Percentiles rank a stretch among this genome's conserved stretches.
These are phyloP conservation scores for Archips crataeganus DNA, from an alignment of 2,888 invertebrate genomes.

Conservation along the genomic window DNA sequence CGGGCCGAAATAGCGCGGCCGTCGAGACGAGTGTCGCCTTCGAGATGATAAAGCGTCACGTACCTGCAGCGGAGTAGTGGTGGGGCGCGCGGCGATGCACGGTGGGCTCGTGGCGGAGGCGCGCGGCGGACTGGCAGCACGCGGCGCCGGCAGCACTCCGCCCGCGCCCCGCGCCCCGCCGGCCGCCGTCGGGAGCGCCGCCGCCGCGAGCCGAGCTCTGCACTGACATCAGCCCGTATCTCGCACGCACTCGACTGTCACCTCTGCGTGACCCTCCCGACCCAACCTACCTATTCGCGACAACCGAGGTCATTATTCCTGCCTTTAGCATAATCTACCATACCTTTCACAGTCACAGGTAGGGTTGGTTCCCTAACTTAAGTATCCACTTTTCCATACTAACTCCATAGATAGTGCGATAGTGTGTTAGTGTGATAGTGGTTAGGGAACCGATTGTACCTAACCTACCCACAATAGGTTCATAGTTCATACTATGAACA, in stretches of 20 bases:
- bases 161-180: conserved; percentile 63
- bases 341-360: background rate
- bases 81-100: conserved; percentile 60
- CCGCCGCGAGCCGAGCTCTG: conserved; percentile 53
- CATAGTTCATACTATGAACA: too few species aligned
- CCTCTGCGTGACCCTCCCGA: conserved; percentile 74
- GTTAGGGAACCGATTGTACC: too few species aligned
- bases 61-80: conserved; percentile 71
- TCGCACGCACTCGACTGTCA: conserved; percentile 69
- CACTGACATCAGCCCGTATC: conserved; percentile 73
- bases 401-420: too few species aligned
- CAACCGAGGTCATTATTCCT: conserved; percentile 47
- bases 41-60: conserved; percentile 48
- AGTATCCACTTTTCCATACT: too few species aligned
- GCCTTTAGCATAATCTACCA: background rate
- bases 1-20: conserved; percentile 51
- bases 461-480: too few species aligned
- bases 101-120: conserved; percentile 79
- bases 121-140: conserved; percentile 82
- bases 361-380: too few species aligned
- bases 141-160: conserved; percentile 76
- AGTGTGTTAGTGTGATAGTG: too few species aligned
- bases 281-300: conserved; percentile 51
- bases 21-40: conserved; percentile 45
- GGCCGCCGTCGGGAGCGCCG: conserved; percentile 68